phyloP scores from a whole-genome alignment of 2,797 vertebrate genomes.

The Iguana delicatissima region DNA sequence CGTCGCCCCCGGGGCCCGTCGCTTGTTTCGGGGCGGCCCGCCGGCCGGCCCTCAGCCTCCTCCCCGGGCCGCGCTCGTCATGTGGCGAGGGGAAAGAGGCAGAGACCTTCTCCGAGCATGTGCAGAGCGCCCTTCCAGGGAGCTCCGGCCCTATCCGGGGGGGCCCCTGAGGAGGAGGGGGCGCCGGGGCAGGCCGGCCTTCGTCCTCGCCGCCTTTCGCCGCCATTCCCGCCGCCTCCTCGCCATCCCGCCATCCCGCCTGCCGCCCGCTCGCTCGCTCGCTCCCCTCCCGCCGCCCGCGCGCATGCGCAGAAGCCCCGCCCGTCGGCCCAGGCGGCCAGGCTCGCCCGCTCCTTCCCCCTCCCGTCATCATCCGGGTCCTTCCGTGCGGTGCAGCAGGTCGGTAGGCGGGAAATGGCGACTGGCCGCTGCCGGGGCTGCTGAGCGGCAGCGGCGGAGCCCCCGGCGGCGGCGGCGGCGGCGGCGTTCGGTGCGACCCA shows the following conservation, averaged over 20 bases:
- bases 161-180: no score
- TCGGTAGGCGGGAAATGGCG: conserved; percentile 99
- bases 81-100: background rate
- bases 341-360: conserved; percentile 52
- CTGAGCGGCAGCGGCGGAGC: conserved; percentile 78
- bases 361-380: conserved; percentile 85
- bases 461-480: conserved; percentile 46
- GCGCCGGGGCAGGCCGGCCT: no score
- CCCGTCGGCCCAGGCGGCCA: no score
- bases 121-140: background rate
- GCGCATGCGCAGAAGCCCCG: background rate
- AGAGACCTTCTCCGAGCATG: background rate
- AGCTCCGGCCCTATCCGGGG: no score
- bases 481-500: background rate
- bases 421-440: conserved; percentile 80
- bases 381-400: conserved; percentile 83
- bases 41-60: no score
- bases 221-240: background rate
- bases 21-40: no score
- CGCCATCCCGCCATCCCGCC: no score
- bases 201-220: no score
- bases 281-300: background rate
- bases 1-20: no score
- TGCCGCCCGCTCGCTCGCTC: no score
- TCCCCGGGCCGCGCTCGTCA: no score